These are phyloP conservation scores for Axinella damicornis DNA, from an alignment of 37 sponge, comb jelly and placozoan genomes.

Conservation along the genomic window DNA sequence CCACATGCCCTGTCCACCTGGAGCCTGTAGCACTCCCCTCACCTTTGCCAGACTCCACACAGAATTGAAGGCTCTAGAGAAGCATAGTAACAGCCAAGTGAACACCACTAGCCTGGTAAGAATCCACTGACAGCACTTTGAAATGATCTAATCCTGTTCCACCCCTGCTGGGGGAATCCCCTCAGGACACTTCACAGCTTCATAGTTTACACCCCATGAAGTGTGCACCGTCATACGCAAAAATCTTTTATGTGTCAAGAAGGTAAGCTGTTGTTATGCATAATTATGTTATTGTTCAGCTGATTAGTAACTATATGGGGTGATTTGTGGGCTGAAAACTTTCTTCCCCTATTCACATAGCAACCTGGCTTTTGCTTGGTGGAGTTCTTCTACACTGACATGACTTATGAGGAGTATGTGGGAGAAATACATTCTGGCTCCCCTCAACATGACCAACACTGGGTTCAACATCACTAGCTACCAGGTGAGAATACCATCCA, in stretches of 20 bases:
- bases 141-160: too few species aligned
- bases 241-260: too few species aligned
- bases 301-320: too few species aligned
- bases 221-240: too few species aligned
- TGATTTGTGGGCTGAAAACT: too few species aligned
- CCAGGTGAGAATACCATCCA: conserved; percentile 50
- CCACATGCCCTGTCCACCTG: not conserved
- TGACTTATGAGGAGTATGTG: conserved; percentile 77
- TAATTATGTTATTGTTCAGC: too few species aligned
- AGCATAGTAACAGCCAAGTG: not conserved
- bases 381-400: conserved; percentile 17
- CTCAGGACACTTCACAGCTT: too few species aligned
- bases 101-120: conserved; percentile 2
- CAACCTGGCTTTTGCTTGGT: conserved; percentile 50
- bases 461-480: conserved; percentile 73
- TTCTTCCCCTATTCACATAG: too few species aligned
- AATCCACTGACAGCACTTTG: too few species aligned
- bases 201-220: too few species aligned
- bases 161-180: too few species aligned
- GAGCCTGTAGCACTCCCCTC: not conserved
- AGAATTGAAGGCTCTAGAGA: not conserved
- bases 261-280: too few species aligned
- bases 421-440: conserved; percentile 52
- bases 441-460: conserved; percentile 70
- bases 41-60: not conserved